Evolutionary conservation across 2,888 invertebrate genomes (phyloP), one percentile per base, ranked within the genome.

Genomic region (Parelbella ahira): DNA sequence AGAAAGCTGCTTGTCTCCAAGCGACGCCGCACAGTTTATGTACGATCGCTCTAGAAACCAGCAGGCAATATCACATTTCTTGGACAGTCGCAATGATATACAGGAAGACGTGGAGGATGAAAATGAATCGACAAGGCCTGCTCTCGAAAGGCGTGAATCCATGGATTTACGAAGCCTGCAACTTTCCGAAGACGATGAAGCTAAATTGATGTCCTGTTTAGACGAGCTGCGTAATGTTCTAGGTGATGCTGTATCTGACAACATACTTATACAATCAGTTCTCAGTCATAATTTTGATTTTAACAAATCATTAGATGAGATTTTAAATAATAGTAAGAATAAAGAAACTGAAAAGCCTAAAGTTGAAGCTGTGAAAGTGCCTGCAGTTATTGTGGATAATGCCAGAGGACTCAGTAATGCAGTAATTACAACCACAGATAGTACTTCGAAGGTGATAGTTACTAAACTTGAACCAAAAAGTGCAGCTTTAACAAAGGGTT

Each of bases 1-100:
- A 66, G 97, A 97, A 68, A 94, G 91, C 74, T 94, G 93, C 67
- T 92, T 97, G 60, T 98, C 97, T 6, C 97, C 97, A 1, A 94
- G 94, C 65, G 95, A 96, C 86, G 89, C 92, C 21, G 90, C 92
- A 45, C 93, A 94, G 64, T 97, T 95, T 87, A 89, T 97, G 65
- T 97, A 92, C 67, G 95, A 97, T 66, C 90, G 97, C 27, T 92
- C 91, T 50, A 89, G 91, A 21, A 92, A 91, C 37, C 91, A 92
- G 57, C 91, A 91, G 47, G 93, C 91, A 52, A 92, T 96, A 66
- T 91, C 94, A 6, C 90, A 92, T 5, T 96, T 93, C 66, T 86
- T 96, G 32, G 92, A 93, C 47, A 91, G 90, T 45, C 90, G 93
- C 56, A 93, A 90, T 36, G 92, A 95, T 67, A 95, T 93, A 60